These are phyloP conservation scores for Camponotus fellah DNA, from an alignment of 2,888 invertebrate species.

Conservation along the genomic window DNA sequence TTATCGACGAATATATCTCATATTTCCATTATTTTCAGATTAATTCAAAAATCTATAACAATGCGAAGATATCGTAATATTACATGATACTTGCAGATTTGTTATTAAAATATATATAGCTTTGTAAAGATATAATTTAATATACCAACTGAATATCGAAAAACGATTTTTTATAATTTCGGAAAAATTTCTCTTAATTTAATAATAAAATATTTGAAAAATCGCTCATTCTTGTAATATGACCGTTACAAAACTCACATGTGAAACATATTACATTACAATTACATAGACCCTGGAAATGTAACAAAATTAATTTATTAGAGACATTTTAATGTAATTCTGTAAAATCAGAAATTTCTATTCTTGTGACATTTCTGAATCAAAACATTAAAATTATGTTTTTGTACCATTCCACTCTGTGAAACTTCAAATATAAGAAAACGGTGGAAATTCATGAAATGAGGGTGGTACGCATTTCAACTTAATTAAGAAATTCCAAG, in stretches of 20 bases:
- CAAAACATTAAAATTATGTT: neutral
- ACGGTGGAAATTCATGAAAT: conserved; percentile 5
- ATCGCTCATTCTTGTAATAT: neutral
- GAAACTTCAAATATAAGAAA: conserved; percentile 15
- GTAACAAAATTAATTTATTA: neutral
- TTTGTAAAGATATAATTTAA: neutral
- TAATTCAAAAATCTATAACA: conserved; percentile 8
- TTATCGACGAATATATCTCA: conserved; percentile 28
- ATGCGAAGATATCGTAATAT: conserved; percentile 17
- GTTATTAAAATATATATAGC: neutral
- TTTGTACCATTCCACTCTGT: neutral
- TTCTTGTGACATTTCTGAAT: neutral
- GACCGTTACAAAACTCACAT: neutral
- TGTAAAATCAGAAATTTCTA: neutral
- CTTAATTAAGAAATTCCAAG: conserved; percentile 52
- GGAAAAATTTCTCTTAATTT: conserved; percentile 1
- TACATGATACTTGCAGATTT: conserved; percentile 20
- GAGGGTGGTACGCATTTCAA: neutral
- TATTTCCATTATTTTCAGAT: conserved; percentile 23
- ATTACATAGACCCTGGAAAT: neutral
- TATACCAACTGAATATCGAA: neutral
- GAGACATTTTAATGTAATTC: neutral
- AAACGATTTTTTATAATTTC: neutral
- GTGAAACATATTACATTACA: neutral
- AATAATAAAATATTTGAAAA: neutral